These are phyloP conservation scores for Microhierax caerulescens DNA, from an alignment of 2,797 vertebrate genomes.

Conservation along the genomic window DNA sequence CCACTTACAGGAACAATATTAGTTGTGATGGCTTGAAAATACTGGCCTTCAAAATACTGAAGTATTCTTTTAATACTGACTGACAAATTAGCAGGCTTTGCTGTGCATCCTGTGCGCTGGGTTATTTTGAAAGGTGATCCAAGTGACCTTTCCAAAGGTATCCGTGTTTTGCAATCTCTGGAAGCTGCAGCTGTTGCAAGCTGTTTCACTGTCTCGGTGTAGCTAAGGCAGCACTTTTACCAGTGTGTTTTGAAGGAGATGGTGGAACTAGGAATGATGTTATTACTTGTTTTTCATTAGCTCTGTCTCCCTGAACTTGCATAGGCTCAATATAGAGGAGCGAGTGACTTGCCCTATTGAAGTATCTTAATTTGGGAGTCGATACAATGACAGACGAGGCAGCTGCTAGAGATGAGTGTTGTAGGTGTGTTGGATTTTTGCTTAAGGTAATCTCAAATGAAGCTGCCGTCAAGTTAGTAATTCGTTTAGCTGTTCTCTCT, in stretches of 20 bases:
- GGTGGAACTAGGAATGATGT: slow-evolving; percentile 1
- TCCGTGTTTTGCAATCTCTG: slow-evolving; percentile 47
- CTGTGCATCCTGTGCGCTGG: slow-evolving; percentile 51
- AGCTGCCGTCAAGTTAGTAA: neutral
- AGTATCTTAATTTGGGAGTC: neutral
- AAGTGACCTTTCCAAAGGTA: slow-evolving; percentile 69
- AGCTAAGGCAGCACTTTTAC: slow-evolving; percentile 34
- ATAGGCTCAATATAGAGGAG: neutral
- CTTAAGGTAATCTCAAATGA: neutral
- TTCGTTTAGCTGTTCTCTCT: neutral
- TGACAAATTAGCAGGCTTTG: slow-evolving; percentile 48
- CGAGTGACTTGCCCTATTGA: neutral
- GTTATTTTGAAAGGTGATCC: slow-evolving; percentile 72
- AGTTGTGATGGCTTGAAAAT: neutral
- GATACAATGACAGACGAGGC: neutral
- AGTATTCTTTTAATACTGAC: neutral
- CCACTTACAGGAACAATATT: neutral
- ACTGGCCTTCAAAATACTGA: neutral
- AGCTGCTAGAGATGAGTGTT: neutral
- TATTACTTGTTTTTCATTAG: neutral
- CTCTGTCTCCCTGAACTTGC: neutral
- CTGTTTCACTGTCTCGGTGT: neutral
- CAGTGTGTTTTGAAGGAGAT: neutral
- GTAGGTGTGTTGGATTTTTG: neutral
- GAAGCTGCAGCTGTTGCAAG: slow-evolving; percentile 70